A percentile compares a stretch with the other conserved stretches of the same genome.
phyloP scores from a whole-genome alignment of 1,140 invertebrate genomes.

The Nilaparvata lugens region DNA sequence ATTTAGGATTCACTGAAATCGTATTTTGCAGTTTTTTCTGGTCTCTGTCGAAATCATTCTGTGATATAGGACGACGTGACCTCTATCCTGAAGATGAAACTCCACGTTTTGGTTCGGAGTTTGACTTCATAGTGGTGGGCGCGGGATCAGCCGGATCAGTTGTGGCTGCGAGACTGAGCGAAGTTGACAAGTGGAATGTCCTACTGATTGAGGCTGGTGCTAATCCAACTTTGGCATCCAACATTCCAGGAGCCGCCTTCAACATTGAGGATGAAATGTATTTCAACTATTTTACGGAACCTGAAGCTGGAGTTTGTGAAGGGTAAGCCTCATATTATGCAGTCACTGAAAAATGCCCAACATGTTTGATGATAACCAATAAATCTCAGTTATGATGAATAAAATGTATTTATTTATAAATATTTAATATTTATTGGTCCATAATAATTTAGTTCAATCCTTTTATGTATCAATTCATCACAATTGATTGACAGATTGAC shows the following conservation, averaged over 20 bases:
- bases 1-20: no score
- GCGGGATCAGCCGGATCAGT: conserved; percentile 44
- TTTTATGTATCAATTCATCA: no score
- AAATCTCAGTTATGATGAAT: no score
- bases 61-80: not conserved
- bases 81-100: not conserved
- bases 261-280: conserved; percentile 29
- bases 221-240: conserved; percentile 43
- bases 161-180: conserved; percentile 38
- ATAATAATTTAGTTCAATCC: no score
- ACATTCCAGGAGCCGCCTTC: conserved; percentile 12
- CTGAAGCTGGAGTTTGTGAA: not conserved
- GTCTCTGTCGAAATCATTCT: not conserved
- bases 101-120: not conserved
- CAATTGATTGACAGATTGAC: no score
- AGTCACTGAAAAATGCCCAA: no score
- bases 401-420: no score
- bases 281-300: not conserved
- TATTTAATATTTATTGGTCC: no score
- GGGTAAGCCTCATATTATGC: not conserved
- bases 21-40: no score
- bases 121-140: conserved; percentile 35
- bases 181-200: conserved; percentile 26
- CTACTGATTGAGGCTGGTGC: conserved; percentile 37
- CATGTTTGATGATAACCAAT: no score